These are phyloP conservation scores for Agrilus biguttatus DNA, from an alignment of 2,888 invertebrate genomes.

Conservation along the genomic window DNA sequence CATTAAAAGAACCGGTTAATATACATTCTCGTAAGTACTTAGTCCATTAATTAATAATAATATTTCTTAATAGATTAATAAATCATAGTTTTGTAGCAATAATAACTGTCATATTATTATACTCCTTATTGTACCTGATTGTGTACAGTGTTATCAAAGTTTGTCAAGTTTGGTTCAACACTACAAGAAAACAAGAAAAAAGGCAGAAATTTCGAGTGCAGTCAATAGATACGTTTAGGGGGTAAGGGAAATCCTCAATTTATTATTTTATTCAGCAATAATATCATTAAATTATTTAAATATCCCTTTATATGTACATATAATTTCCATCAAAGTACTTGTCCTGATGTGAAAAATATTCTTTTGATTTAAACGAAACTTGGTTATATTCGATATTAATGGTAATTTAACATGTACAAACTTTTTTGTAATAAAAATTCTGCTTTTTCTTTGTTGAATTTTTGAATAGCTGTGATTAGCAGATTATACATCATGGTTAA, in stretches of 20 bases:
- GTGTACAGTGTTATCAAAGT: conserved; percentile 9
- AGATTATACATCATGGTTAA: too few relatives aligned
- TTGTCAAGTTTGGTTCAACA: conserved; percentile 3
- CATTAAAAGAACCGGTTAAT: conserved; percentile 49
- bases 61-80: too few relatives aligned
- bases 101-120: conserved; percentile 27
- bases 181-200: conserved; percentile 5
- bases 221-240: conserved; percentile 67
- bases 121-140: conserved; percentile 17
- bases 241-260: conserved; percentile 43
- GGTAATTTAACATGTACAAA: too few relatives aligned
- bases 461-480: too few relatives aligned
- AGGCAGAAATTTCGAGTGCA: conserved; percentile 30
- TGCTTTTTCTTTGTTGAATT: too few relatives aligned
- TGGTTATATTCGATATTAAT: too few relatives aligned
- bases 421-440: too few relatives aligned
- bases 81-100: conserved; percentile 25
- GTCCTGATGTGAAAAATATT: too few relatives aligned
- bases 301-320: too few relatives aligned
- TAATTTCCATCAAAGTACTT: conserved; percentile 2
- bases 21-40: conserved; percentile 52
- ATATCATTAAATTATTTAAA: too few relatives aligned
- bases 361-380: too few relatives aligned
- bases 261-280: too few relatives aligned
- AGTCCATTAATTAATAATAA: conserved; percentile 4